Conservation (phyloP, 2,888 invertebrate species). For the Dioctria linearis region DNA sequence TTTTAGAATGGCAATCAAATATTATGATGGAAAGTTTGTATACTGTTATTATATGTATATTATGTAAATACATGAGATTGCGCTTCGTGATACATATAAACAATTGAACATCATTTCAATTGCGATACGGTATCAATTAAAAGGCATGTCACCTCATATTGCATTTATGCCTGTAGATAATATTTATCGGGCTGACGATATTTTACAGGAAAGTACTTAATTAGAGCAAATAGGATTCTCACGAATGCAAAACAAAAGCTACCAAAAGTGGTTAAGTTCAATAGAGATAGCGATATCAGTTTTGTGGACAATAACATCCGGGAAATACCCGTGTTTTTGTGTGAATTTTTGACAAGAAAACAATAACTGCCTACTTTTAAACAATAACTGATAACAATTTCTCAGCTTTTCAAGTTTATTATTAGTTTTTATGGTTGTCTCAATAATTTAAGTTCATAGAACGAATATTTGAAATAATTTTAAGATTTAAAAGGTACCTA, state of each 20-base stretch:
- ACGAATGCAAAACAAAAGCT: constrained; percentile 38
- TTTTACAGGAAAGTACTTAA: constrained; percentile 13
- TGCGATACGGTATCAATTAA: background rate
- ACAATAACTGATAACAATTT: too few relatives aligned
- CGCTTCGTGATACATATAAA: background rate
- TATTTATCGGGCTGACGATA: constrained; percentile 13
- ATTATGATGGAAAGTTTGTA: background rate
- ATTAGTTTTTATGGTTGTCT: too few relatives aligned
- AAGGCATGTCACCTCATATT: constrained; percentile 12
- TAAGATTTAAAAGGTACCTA: too few relatives aligned
- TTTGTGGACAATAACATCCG: background rate
- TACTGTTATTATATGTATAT: constrained; percentile 4
- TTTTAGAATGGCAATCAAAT: constrained; percentile 5
- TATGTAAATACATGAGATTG: constrained; percentile 16
- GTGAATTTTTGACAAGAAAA: background rate
- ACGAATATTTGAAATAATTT: too few relatives aligned
- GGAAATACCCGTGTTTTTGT: constrained; percentile 6
- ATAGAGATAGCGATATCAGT: constrained; percentile 11
- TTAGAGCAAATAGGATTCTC: constrained; percentile 13
- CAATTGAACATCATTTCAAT: background rate
- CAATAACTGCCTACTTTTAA: background rate
- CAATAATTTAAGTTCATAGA: too few relatives aligned
- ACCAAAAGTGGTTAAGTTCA: constrained; percentile 16
- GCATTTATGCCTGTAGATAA: constrained; percentile 11
- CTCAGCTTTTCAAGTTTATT: too few relatives aligned